Evolutionary conservation across 2,113 vertebrate species (phyloP).

Genomic region (Anhinga rufa): DNA sequence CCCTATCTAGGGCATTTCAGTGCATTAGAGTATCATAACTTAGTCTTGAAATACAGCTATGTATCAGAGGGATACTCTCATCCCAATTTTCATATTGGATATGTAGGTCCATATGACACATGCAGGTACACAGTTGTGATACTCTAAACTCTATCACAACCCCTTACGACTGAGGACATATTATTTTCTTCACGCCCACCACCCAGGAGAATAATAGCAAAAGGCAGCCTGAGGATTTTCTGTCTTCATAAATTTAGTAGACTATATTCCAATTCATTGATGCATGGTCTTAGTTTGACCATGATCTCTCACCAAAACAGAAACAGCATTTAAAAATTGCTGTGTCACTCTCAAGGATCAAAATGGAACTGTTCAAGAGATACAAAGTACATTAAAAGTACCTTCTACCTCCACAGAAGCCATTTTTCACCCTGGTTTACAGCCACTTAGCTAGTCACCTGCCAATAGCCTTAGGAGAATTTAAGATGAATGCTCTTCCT

Average conservation of each 20-base stretch:
- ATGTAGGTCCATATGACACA: background rate
- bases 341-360: background rate
- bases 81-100: background rate
- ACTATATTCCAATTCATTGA: background rate
- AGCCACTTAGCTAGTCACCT: constrained; percentile 36
- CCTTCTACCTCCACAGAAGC: background rate
- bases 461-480: constrained; percentile 40
- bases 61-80: background rate
- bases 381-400: background rate
- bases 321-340: constrained; percentile 5
- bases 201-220: background rate
- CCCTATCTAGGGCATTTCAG: background rate
- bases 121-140: background rate
- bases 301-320: background rate
- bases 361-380: background rate
- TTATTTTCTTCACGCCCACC: background rate
- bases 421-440: constrained; percentile 58
- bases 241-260: constrained; percentile 8
- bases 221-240: background rate
- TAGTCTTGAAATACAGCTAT: background rate
- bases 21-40: background rate
- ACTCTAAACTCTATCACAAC: background rate
- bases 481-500: constrained; percentile 41
- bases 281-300: background rate
- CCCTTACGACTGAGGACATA: background rate